These are phyloP conservation scores for Nibea coibor DNA, from an alignment of 2,113 vertebrate genomes.

Conservation along the genomic window DNA sequence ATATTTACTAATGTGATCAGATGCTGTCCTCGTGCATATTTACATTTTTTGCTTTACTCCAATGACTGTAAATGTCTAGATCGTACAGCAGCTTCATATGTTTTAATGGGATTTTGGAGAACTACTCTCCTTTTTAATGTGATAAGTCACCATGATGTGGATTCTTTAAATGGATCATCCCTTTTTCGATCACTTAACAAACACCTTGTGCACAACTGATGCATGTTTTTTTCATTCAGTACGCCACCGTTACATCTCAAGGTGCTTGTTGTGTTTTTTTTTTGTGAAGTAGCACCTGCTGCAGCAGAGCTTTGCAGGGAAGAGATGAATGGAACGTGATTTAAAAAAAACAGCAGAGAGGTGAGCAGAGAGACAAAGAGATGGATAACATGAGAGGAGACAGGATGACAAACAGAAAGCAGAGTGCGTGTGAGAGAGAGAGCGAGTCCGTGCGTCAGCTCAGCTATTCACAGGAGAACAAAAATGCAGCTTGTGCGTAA, in stretches of 20 bases:
- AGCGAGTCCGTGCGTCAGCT: conserved; percentile 2
- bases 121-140: neutral
- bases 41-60: neutral
- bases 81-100: neutral
- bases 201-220: neutral
- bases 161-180: neutral
- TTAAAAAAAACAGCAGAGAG: neutral
- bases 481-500: neutral
- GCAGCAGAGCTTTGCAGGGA: neutral
- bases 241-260: neutral
- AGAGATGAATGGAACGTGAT: conserved; percentile 21
- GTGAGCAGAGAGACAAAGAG: conserved; percentile 12
- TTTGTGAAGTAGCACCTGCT: neutral
- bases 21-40: neutral
- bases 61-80: neutral
- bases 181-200: neutral
- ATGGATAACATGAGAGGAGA: conserved; percentile 10
- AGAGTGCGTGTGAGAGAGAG: neutral
- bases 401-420: conserved; percentile 27
- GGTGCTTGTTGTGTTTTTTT: conserved; percentile 8
- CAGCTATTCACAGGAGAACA: conserved; percentile 3
- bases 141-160: neutral
- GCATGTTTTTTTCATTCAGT: neutral
- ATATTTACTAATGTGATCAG: conserved; percentile 5
- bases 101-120: neutral